Percentiles rank a stretch among this genome's conserved stretches.
Evolutionary conservation across 2,113 vertebrate species (phyloP).

Genomic region (Spheniscus mendiculus): DNA sequence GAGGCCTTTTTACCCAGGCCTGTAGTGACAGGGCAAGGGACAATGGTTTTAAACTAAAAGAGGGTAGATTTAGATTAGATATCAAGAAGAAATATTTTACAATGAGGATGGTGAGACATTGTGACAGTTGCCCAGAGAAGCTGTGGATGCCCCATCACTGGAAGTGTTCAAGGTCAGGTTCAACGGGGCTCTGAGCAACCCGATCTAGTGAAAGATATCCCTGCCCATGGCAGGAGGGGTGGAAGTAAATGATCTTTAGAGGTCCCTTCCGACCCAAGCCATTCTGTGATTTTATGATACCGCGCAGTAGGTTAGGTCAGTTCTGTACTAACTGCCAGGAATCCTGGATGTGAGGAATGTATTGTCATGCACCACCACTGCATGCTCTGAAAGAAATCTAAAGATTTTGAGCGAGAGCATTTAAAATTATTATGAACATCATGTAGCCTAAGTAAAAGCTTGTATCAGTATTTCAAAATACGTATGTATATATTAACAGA

Average conservation of each 20-base stretch:
- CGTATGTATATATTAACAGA: neutral
- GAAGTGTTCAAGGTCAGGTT: neutral
- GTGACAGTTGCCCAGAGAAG: neutral
- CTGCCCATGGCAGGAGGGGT: neutral
- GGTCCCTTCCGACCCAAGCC: neutral
- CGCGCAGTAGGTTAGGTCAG: neutral
- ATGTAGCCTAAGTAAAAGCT: neutral
- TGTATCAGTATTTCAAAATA: neutral
- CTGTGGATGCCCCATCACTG: neutral
- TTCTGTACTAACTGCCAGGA: neutral
- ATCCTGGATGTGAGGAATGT: neutral
- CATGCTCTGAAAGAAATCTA: neutral
- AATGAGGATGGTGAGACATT: fast-evolving
- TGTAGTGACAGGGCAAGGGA: neutral
- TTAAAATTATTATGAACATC: neutral
- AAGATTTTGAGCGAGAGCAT: neutral
- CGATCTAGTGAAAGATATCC: neutral
- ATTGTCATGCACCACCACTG: neutral
- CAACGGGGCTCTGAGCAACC: neutral
- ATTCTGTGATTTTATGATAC: neutral
- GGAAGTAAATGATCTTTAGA: neutral
- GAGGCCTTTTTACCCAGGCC: neutral
- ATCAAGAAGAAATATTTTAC: fast-evolving
- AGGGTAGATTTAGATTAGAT: neutral
- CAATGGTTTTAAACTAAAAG: neutral